phyloP scores from a whole-genome alignment of 2,113 vertebrate genomes.

The Otus sunia region DNA sequence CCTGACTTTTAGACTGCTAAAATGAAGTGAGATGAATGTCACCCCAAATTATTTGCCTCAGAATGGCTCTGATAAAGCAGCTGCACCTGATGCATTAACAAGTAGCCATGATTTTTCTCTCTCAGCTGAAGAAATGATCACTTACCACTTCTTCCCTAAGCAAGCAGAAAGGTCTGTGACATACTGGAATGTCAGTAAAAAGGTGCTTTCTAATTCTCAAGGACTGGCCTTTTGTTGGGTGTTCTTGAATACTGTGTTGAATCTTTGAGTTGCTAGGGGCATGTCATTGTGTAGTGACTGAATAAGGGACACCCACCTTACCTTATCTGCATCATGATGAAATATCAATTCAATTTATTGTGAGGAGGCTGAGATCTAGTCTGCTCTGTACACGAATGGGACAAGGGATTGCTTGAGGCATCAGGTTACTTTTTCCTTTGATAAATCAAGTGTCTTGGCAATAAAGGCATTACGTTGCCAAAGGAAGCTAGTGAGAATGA shows the following conservation, averaged over 20 bases:
- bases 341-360: background rate
- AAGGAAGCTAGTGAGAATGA: background rate
- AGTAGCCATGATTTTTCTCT: background rate
- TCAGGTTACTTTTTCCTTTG: background rate
- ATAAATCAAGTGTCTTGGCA: background rate
- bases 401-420: background rate
- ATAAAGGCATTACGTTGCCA: background rate
- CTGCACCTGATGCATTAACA: background rate
- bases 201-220: background rate
- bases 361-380: background rate
- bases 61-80: background rate
- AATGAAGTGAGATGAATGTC: background rate
- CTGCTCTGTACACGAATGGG: accelerated
- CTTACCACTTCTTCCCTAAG: background rate
- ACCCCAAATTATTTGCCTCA: constrained; percentile 11
- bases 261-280: background rate
- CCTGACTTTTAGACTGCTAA: background rate
- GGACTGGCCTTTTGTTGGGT: background rate
- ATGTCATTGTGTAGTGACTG: background rate
- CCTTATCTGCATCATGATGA: background rate
- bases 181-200: background rate
- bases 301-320: background rate
- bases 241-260: background rate
- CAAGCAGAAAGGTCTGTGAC: background rate
- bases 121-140: background rate